Conservation (phyloP, 1,140 invertebrate genomes). For the Diprion similis region DNA sequence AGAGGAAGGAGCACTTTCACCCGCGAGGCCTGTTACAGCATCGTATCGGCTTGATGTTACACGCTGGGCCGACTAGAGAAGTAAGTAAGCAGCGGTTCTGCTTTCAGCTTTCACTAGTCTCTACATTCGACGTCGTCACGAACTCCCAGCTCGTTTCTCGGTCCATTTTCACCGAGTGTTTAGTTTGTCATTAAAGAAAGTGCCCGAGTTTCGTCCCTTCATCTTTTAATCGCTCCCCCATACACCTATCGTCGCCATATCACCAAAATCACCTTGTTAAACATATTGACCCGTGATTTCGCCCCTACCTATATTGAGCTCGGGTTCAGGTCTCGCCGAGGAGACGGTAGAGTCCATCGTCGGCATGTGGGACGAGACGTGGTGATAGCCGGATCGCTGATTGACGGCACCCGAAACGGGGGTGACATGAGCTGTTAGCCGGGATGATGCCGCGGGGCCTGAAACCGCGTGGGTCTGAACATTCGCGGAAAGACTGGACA, state of each 20-base stretch:
- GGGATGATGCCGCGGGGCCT: no score
- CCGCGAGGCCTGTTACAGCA: slow-evolving; percentile 54
- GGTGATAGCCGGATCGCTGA: slow-evolving; percentile 39
- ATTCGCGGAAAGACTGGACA: slow-evolving; percentile 36
- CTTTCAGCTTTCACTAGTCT: slow-evolving; percentile 63
- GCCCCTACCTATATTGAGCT: slow-evolving; percentile 65
- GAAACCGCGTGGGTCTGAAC: no score
- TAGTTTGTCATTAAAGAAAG: no score
- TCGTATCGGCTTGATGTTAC: slow-evolving; percentile 50
- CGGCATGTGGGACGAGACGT: slow-evolving; percentile 54
- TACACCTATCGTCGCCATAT: no score
- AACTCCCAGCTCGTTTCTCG: no score
- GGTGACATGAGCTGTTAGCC: background rate
- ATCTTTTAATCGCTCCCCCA: no score
- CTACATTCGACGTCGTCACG: no score
- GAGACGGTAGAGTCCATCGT: slow-evolving; percentile 68
- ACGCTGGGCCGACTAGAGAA: slow-evolving; percentile 17
- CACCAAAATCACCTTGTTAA: background rate
- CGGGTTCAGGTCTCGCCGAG: slow-evolving; percentile 64
- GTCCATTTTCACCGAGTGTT: no score
- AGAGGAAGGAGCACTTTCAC: slow-evolving; percentile 60
- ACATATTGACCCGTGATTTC: background rate
- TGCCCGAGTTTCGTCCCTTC: no score
- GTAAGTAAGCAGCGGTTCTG: slow-evolving; percentile 22
- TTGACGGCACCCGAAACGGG: no score